Evolutionary conservation across 2,113 vertebrate genomes (phyloP).

Genomic region (Amazona guildingii): DNA sequence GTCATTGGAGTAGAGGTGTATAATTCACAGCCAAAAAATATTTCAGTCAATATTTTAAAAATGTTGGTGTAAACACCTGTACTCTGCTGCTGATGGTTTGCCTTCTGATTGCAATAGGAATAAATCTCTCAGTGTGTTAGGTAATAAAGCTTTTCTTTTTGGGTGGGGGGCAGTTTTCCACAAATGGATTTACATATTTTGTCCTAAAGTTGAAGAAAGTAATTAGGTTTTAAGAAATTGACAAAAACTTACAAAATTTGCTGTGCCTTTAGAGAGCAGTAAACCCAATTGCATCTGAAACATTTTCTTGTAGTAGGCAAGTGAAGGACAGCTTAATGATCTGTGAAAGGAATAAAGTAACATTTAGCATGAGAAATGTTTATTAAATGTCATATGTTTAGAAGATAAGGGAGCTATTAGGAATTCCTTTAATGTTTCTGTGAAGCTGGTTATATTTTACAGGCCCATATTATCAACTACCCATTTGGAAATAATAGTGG

Average conservation of each 20-base stretch:
- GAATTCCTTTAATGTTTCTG: conserved; percentile 24
- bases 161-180: neutral
- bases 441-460: conserved; percentile 18
- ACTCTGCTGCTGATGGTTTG: neutral
- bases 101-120: neutral
- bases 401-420: conserved; percentile 47
- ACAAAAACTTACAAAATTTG: conserved; percentile 1
- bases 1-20: neutral
- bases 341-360: conserved; percentile 49
- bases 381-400: conserved; percentile 47
- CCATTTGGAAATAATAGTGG: conserved; percentile 1
- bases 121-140: neutral
- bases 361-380: conserved; percentile 54
- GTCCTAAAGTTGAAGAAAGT: conserved; percentile 21
- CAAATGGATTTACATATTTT: neutral
- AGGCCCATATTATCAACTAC: neutral
- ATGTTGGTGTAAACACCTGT: neutral
- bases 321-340: conserved; percentile 61
- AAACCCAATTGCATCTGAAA: conserved; percentile 7
- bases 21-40: neutral
- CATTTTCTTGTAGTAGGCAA: conserved; percentile 20
- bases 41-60: neutral
- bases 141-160: neutral
- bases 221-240: conserved; percentile 50
- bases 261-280: conserved; percentile 21